Evolutionary conservation across 2,888 invertebrate genomes (phyloP).

Genomic region (Apodemia mormo): DNA sequence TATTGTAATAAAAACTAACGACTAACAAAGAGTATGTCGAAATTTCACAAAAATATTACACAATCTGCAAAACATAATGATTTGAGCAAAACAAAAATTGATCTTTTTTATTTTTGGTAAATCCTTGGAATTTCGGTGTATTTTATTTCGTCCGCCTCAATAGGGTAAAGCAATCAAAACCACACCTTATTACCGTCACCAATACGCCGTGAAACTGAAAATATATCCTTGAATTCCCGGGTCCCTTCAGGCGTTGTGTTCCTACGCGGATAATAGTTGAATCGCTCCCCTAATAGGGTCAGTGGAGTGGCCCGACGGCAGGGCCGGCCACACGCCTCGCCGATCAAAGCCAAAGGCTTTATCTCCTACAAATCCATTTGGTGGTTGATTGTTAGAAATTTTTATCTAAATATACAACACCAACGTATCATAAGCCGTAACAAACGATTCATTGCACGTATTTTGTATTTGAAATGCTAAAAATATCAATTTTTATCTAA

Average conservation of each 20-base stretch:
- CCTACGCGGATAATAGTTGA: slow-evolving; percentile 15
- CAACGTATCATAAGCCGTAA: background rate
- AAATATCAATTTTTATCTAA: background rate
- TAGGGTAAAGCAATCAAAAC: slow-evolving; percentile 24
- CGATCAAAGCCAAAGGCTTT: slow-evolving; percentile 53
- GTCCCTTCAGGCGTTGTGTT: slow-evolving; percentile 28
- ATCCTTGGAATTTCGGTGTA: background rate
- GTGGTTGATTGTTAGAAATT: slow-evolving; percentile 18
- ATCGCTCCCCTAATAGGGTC: slow-evolving; percentile 31
- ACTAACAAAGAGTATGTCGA: too few species aligned
- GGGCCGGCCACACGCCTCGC: slow-evolving; percentile 45
- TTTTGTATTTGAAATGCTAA: background rate
- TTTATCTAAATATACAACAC: slow-evolving; percentile 16
- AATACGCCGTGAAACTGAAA: slow-evolving; percentile 48
- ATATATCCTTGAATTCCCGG: slow-evolving; percentile 35
- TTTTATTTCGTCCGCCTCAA: slow-evolving; percentile 10
- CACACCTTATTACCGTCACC: slow-evolving; percentile 46
- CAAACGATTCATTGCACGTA: background rate
- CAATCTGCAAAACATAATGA: background rate
- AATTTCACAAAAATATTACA: background rate
- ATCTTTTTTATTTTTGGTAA: slow-evolving; percentile 3
- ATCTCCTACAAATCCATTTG: slow-evolving; percentile 21
- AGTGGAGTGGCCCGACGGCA: slow-evolving; percentile 24
- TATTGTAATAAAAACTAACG: too few species aligned
- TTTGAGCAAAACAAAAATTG: background rate